Base-by-base conservation (phyloP, 1,140 invertebrate genomes). In the Meloidogyne hapla region DNA sequence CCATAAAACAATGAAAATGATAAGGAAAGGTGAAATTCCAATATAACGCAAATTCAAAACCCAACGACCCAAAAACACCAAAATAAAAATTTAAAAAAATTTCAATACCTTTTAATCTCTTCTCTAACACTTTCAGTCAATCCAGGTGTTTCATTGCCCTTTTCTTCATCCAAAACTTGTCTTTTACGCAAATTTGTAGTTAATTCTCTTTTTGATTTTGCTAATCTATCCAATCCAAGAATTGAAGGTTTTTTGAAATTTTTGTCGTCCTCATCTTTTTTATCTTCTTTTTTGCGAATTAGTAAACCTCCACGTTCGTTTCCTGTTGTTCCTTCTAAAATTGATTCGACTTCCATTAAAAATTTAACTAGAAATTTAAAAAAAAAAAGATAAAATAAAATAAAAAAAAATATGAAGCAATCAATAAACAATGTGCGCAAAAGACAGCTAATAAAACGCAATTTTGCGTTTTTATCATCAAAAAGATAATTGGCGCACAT, bases 221-320 rank as follows among this genome's bases (percentile, higher is more conserved):
- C 94, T 70, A 97, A 87, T 87, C 92, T 92, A 87, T 98, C 94
- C 25, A 97, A 89, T 1, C 94, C 94, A 9, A 96, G 88, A 15
- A 93, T 84, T 0, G 94, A 96, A 15, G 90, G 89, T 81, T 85
- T 88, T 81, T 92, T 91, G 89, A 94, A 94, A 84, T 88, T 87
- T 26, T 69, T 74, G 28, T 85, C 79, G 2, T 93, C 92, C 62
- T 91, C 90, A 18, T 67, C 12, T 1, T 40, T 15, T 72, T 75
- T 75, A 13, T 79, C 72, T 23, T 81, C 82, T 70, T 88, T 88
- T 85, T 95, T 94, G 88, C 92, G 92, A 25, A 94, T 91, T 70
- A 95, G 91, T 62, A 96, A 89, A 45, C 94, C 93, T 21, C 93
- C 94, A 79, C 90, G 89, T 86, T 92, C 90, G 75, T 91, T 89